phyloP scores from a whole-genome alignment of 2,888 invertebrate genomes.

The Geophilus truncorum region DNA sequence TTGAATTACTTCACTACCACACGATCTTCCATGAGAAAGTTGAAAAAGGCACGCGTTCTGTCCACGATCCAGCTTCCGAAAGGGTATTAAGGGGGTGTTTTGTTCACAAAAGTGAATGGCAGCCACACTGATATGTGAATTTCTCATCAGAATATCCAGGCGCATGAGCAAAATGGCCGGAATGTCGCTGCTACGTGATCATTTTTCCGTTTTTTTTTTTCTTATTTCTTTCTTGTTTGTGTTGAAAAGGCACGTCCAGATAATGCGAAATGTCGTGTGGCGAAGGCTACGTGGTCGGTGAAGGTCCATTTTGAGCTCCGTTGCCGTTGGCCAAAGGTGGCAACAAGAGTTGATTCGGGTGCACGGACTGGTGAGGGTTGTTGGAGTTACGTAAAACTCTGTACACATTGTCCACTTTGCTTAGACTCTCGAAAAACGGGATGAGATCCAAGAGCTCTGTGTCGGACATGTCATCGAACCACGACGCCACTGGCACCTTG shows the following conservation, averaged over 20 bases:
- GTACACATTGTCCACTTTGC: conserved; percentile 95
- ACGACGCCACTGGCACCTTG: conserved; percentile 94
- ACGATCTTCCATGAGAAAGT: not conserved
- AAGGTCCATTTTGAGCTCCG: conserved; percentile 16
- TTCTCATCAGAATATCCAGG: not conserved
- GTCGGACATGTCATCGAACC: conserved; percentile 99
- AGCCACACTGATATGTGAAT: conserved; percentile 4
- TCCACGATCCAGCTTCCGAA: not conserved
- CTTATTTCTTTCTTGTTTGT: not conserved
- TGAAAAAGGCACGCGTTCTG: not conserved
- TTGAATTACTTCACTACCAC: not conserved
- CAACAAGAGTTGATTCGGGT: conserved; percentile 3
- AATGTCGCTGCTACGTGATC: not conserved
- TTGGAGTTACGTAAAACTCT: conserved; percentile 73
- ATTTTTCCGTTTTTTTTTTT: not conserved
- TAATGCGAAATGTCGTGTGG: not conserved
- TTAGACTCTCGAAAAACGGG: conserved; percentile 95
- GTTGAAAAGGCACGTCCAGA: conserved; percentile 32
- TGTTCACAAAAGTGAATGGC: too few relatives aligned
- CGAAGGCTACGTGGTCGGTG: conserved; percentile 34
- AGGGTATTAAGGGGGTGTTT: too few relatives aligned
- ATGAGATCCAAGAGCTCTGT: conserved; percentile 94
- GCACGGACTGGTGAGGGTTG: conserved; percentile 37
- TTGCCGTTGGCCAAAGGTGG: not conserved
- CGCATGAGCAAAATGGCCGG: conserved; percentile 8